Evolutionary conservation across 2,113 vertebrate species (phyloP), one percentile per base, ranked within the genome.

Genomic region (Centropus unirufus): DNA sequence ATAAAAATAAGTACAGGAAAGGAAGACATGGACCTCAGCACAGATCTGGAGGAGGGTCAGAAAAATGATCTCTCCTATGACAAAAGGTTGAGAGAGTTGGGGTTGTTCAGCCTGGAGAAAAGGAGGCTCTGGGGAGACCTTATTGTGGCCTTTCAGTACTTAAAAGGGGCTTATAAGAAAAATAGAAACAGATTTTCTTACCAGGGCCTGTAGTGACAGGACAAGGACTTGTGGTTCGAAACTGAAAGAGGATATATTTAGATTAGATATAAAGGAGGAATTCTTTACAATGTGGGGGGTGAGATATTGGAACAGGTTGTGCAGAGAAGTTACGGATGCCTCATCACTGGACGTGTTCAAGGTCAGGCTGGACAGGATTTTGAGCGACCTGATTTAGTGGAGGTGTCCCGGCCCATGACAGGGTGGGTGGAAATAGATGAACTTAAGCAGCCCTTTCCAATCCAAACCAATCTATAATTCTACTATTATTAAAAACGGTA

Each of bases 71-170:
- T 74, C 29, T 77, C 9, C 6, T 70, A 26, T 32, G 36, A 66
- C 66, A 26, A 74, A 8, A 78, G 14, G 18, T 6, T 84, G 49
- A 66, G 44, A 61, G 11, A 46, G 44, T 34, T 63, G 34, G 14
- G 1, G 1, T 13, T 77, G 8, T 52, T 52, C 32, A 77, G 22
- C 8, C 32, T 62, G 30, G 15, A 82, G 29, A 67, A 69, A 17
- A 29, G 29, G 61, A 67, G 24, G 2, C 7, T 69, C 40, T 0
- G 0, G n/a, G 7, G 6, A 69, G 3, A 81, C 12, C 2, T 36
- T 58, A 20, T 2, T 54, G 17, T 32, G 32, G 21, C 2, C 19
- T 49, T 78, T 14, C 18, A 67, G 5, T 62, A 54, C 11, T 44
- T 40, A 39, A 66, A 66, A 4, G 5, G 21, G 22, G 17, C 9